These are phyloP conservation scores for Oscheius onirici DNA, from an alignment of 2,888 invertebrate species.

Conservation along the genomic window DNA sequence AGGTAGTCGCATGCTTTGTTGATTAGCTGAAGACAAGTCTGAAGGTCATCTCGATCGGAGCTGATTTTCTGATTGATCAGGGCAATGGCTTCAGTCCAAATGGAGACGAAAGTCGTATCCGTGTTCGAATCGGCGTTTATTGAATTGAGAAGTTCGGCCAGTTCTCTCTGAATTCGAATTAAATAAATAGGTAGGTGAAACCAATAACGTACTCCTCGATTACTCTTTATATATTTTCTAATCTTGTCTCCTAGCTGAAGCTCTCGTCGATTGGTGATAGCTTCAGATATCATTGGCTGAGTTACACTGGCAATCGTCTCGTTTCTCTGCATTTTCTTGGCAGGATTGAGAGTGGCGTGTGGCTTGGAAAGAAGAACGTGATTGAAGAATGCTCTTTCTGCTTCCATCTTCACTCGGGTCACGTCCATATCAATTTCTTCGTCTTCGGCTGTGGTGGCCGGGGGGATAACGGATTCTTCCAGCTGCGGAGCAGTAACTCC, in stretches of 20 bases:
- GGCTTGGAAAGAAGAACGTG: conserved; percentile 60
- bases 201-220: conserved; percentile 28
- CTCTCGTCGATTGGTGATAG: conserved; percentile 42
- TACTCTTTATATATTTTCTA: conserved; percentile 46
- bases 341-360: conserved; percentile 40
- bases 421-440: conserved; percentile 41
- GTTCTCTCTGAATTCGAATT: conserved; percentile 35
- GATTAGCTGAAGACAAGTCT: conserved; percentile 46
- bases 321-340: conserved; percentile 29
- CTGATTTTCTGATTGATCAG: conserved; percentile 40
- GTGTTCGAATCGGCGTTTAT: conserved; percentile 49
- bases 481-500: conserved; percentile 30
- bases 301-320: conserved; percentile 16
- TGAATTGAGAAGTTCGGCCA: conserved; percentile 46
- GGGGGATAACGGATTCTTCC: background rate
- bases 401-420: conserved; percentile 57
- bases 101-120: conserved; percentile 39
- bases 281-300: conserved; percentile 30
- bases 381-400: conserved; percentile 68
- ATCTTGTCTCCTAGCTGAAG: conserved; percentile 53
- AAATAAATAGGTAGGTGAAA: background rate
- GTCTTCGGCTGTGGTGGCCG: conserved; percentile 14
- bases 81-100: conserved; percentile 49
- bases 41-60: conserved; percentile 40
- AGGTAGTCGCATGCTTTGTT: conserved; percentile 54